These are phyloP conservation scores for Tricholaema leucomelas DNA, from an alignment of 2,113 vertebrate species.

Conservation along the genomic window DNA sequence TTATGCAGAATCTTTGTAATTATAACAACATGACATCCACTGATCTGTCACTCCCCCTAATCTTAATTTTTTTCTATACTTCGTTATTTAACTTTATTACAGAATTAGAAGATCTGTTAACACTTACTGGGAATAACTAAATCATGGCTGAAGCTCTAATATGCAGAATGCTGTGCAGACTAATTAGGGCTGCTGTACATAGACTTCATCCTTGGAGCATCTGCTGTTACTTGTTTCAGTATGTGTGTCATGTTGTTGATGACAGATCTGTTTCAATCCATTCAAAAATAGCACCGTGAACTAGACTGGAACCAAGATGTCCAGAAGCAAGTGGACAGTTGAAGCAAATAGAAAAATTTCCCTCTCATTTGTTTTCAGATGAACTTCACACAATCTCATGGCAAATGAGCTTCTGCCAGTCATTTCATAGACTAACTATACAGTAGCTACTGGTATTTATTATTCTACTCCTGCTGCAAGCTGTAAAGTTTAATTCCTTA, in stretches of 20 bases:
- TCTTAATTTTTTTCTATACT: not conserved
- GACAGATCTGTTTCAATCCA: not conserved
- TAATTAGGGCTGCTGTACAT: not conserved
- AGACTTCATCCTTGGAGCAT: slow-evolving; percentile 24
- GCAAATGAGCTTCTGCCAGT: slow-evolving; percentile 5
- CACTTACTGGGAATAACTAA: not conserved
- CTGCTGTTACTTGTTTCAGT: slow-evolving; percentile 22
- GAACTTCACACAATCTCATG: not conserved
- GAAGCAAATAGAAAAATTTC: not conserved
- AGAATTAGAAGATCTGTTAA: not conserved
- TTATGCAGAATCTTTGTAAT: not conserved
- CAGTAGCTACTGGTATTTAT: not conserved
- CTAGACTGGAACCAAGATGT: slow-evolving; percentile 30
- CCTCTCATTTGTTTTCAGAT: not conserved
- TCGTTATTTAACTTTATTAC: not conserved
- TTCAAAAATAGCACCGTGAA: not conserved
- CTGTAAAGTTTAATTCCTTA: not conserved
- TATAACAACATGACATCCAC: not conserved
- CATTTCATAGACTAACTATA: not conserved
- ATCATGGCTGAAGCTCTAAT: not conserved
- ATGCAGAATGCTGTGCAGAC: not conserved
- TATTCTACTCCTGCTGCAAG: not conserved
- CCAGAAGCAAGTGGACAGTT: slow-evolving; percentile 6
- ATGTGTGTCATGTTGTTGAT: not conserved
- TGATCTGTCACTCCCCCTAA: not conserved